Percentiles rank a stretch among this genome's conserved stretches.
phyloP scores from a whole-genome alignment of 92 coral and sea anemone genomes.

The Umimayanthus kanabou region DNA sequence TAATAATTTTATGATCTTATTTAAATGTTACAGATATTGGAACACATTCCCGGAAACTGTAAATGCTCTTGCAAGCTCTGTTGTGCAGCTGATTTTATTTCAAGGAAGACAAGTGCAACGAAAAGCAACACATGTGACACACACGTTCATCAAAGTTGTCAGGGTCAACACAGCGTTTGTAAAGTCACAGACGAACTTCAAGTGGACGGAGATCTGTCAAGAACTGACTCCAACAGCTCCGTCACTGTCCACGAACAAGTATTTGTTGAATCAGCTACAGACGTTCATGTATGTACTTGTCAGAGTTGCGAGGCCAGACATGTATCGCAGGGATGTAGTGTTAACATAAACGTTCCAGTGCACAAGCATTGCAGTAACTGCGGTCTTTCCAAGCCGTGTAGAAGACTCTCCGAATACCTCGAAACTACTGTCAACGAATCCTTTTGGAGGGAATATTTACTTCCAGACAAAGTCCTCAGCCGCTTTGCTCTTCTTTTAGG shows the following conservation, averaged over 20 bases:
- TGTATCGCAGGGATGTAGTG: neutral
- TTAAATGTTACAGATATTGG: constrained; percentile 25
- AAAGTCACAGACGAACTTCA: neutral
- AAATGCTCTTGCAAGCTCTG: constrained; percentile 1
- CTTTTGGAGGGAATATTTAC: constrained; percentile 60
- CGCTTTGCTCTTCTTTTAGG: constrained; percentile 89
- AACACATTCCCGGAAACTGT: constrained; percentile 5
- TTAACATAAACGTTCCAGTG: neutral
- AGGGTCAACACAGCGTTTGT: neutral
- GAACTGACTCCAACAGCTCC: neutral
- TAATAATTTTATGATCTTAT: neutral
- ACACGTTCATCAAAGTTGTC: neutral
- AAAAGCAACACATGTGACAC: constrained; percentile 3
- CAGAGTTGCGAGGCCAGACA: constrained; percentile 7
- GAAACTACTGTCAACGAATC: constrained; percentile 51
- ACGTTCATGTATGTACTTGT: neutral
- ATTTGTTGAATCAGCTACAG: neutral
- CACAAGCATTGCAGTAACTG: constrained; percentile 1
- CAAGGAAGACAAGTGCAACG: neutral
- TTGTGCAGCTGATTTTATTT: neutral
- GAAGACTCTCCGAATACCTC: constrained; percentile 56
- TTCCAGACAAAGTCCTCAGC: constrained; percentile 80
- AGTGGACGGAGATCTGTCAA: neutral
- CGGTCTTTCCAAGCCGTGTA: constrained; percentile 3
- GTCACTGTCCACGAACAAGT: neutral